Percentiles rank a stretch among this genome's conserved stretches.
phyloP scores from a whole-genome alignment of 2,113 vertebrate genomes.

The Neolamprologus hecqui region DNA sequence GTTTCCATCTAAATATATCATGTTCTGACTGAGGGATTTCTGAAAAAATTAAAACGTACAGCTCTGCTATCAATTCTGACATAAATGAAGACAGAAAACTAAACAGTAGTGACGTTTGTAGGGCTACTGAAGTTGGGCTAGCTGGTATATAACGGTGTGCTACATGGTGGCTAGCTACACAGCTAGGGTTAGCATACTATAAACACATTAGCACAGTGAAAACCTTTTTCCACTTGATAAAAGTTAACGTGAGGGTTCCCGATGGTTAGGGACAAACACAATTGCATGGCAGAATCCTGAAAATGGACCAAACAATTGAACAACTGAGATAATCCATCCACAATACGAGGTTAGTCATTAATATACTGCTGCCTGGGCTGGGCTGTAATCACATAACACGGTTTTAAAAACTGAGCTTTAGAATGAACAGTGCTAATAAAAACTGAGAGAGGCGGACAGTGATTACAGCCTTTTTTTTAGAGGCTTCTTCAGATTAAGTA shows the following conservation, averaged over 20 bases:
- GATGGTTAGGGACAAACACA: too few relatives aligned
- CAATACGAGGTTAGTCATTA: background rate
- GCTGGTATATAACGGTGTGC: rapidly evolving
- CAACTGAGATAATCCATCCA: background rate
- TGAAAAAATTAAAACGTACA: background rate
- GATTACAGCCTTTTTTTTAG: background rate
- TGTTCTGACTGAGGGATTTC: background rate
- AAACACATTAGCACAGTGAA: too few relatives aligned
- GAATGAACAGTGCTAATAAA: background rate
- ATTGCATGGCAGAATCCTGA: too few relatives aligned
- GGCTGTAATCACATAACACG: background rate
- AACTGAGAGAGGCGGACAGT: rapidly evolving
- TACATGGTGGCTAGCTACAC: too few relatives aligned
- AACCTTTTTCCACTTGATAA: too few relatives aligned
- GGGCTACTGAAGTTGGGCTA: background rate
- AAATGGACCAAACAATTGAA: too few relatives aligned
- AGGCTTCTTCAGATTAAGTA: background rate
- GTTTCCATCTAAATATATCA: rapidly evolving
- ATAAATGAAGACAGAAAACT: background rate
- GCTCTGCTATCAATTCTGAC: rapidly evolving
- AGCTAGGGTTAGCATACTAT: too few relatives aligned
- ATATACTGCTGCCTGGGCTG: background rate
- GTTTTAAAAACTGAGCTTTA: background rate
- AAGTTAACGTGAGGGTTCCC: too few relatives aligned
- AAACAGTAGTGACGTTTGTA: rapidly evolving